Conservation (phyloP, 2,888 invertebrate species). For the Cryptocheilus praepositus region DNA sequence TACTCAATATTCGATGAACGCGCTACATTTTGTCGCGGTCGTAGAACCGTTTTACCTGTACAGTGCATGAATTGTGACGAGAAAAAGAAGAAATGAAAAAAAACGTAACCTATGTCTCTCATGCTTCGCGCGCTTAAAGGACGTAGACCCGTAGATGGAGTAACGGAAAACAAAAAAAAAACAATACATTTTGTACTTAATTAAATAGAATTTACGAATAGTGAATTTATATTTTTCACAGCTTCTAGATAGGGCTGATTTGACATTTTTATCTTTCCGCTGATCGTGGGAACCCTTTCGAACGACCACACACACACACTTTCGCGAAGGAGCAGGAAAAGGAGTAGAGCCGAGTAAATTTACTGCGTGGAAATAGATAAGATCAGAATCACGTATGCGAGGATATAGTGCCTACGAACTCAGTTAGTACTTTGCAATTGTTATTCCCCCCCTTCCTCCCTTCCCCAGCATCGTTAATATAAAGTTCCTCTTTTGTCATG, state of each 20-base stretch:
- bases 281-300: background rate
- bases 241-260: slow-evolving; percentile 39
- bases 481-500: too few species aligned
- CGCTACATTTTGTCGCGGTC: slow-evolving; percentile 18
- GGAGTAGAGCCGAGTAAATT: background rate
- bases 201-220: slow-evolving; percentile 60
- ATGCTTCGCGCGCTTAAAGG: slow-evolving; percentile 53
- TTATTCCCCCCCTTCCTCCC: too few species aligned
- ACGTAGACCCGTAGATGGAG: slow-evolving; percentile 49
- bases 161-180: slow-evolving; percentile 59
- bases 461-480: too few species aligned
- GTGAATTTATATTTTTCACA: slow-evolving; percentile 51
- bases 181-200: slow-evolving; percentile 73
- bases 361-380: slow-evolving; percentile 7
- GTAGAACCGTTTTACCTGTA: slow-evolving; percentile 44
- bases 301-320: background rate
- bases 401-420: too few species aligned
- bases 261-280: slow-evolving; percentile 15
- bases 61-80: slow-evolving; percentile 49
- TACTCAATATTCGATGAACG: slow-evolving; percentile 27
- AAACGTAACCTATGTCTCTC: slow-evolving; percentile 48
- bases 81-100: too few species aligned
- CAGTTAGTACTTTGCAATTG: too few species aligned
- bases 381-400: slow-evolving; percentile 6
- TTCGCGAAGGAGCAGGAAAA: background rate